A percentile compares a stretch with the other conserved stretches of the same genome.
Conservation (phyloP, 2,113 vertebrate species). For the Lichenostomus cassidix region DNA sequence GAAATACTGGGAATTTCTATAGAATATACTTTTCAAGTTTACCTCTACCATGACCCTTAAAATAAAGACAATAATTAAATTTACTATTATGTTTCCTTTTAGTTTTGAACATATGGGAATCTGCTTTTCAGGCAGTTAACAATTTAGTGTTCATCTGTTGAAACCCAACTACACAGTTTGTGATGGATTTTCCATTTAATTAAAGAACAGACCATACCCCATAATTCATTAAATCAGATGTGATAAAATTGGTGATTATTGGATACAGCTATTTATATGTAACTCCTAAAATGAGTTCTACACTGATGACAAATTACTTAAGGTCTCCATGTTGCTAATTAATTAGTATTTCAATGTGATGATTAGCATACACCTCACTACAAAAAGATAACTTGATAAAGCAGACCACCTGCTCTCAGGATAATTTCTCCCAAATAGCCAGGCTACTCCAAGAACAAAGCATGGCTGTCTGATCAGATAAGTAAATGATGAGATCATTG, state of each 20-base stretch:
- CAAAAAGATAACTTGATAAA: background rate
- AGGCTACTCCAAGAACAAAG: background rate
- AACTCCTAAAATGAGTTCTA: background rate
- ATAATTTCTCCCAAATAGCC: background rate
- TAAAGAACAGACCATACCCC: background rate
- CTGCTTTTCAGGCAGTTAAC: background rate
- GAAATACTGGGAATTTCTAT: background rate
- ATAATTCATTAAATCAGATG: background rate
- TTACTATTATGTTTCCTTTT: background rate
- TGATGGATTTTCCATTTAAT: background rate
- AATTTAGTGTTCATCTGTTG: background rate
- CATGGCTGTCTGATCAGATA: background rate
- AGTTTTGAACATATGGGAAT: background rate
- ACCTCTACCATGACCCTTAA: background rate
- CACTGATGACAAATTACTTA: slow-evolving; percentile 12
- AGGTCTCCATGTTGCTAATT: background rate
- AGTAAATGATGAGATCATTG: background rate
- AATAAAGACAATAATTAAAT: background rate
- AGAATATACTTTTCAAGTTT: background rate
- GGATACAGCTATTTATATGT: background rate
- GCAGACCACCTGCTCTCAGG: background rate
- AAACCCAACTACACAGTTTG: background rate
- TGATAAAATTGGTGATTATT: background rate
- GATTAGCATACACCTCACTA: background rate
- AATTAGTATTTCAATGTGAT: background rate